Percentiles rank a stretch among this genome's conserved stretches.
Conservation (phyloP, 2,797 vertebrate species). For the Poeciliopsis presidionis region DNA sequence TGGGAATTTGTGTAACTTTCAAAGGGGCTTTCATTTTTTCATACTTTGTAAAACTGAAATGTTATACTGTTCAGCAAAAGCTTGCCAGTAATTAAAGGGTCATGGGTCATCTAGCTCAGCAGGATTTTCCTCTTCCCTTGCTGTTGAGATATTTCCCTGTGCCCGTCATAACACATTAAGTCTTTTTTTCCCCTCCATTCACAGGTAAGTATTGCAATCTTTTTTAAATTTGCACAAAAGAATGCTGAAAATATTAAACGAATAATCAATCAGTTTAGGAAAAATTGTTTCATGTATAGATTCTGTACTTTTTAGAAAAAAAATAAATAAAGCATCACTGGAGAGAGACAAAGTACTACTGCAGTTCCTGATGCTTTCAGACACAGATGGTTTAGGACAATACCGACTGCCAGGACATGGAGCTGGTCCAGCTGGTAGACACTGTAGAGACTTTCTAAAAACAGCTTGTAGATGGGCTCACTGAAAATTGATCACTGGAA, state of each 20-base stretch:
- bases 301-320: conserved; percentile 4
- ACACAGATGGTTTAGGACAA: conserved; percentile 65
- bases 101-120: conserved; percentile 38
- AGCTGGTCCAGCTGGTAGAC: conserved; percentile 66
- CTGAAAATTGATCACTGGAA: conserved; percentile 42
- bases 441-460: conserved; percentile 50
- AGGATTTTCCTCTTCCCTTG: conserved; percentile 17
- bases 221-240: conserved; percentile 9
- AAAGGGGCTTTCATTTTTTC: conserved; percentile 44
- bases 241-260: conserved; percentile 1
- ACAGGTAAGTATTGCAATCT: conserved; percentile 16
- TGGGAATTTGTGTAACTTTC: conserved; percentile 21
- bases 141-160: conserved; percentile 13
- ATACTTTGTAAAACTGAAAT: conserved; percentile 56
- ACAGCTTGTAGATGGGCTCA: conserved; percentile 60
- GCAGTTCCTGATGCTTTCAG: conserved; percentile 46
- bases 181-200: background rate
- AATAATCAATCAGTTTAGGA: background rate
- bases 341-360: conserved; percentile 25
- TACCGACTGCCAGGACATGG: conserved; percentile 55
- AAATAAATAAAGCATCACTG: conserved; percentile 15
- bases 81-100: conserved; percentile 44
- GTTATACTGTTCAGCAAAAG: conserved; percentile 20
- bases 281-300: conserved; percentile 4
- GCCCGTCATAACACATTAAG: conserved; percentile 12